phyloP scores from a whole-genome alignment of 2,113 vertebrate species.

The Phyllostomus discolor region DNA sequence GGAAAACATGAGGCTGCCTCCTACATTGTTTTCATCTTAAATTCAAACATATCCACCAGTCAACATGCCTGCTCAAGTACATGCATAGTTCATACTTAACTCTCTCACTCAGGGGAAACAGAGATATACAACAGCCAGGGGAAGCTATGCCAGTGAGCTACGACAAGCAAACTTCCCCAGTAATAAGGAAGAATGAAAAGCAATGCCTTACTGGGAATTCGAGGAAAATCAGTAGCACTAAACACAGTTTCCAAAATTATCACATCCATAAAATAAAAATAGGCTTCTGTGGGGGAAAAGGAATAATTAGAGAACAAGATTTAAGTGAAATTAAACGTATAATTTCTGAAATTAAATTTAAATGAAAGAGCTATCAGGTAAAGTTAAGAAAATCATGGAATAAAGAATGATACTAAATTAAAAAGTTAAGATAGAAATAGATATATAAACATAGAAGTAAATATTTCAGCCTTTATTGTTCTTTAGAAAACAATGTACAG shows the following conservation, averaged over 20 bases:
- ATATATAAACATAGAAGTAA: neutral
- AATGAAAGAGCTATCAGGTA: neutral
- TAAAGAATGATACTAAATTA: neutral
- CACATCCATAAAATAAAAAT: neutral
- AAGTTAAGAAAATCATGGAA: neutral
- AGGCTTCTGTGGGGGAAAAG: neutral
- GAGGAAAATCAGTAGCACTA: neutral
- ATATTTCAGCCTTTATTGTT: neutral
- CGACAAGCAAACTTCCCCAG: neutral
- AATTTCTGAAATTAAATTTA: slow-evolving; percentile 13
- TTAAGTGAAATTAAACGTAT: slow-evolving; percentile 1
- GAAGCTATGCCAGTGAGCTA: neutral
- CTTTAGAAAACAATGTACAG: neutral
- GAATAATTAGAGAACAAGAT: neutral
- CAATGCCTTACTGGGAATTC: neutral
- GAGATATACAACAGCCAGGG: neutral
- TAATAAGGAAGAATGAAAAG: neutral
- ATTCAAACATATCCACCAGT: neutral
- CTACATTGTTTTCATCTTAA: neutral
- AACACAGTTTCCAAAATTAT: neutral
- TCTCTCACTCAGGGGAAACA: neutral
- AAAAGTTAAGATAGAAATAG: neutral
- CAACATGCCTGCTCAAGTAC: neutral
- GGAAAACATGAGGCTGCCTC: neutral
- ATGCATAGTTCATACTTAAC: neutral